phyloP scores from a whole-genome alignment of 2,797 vertebrate genomes.

The Rhynchonycteris naso region DNA sequence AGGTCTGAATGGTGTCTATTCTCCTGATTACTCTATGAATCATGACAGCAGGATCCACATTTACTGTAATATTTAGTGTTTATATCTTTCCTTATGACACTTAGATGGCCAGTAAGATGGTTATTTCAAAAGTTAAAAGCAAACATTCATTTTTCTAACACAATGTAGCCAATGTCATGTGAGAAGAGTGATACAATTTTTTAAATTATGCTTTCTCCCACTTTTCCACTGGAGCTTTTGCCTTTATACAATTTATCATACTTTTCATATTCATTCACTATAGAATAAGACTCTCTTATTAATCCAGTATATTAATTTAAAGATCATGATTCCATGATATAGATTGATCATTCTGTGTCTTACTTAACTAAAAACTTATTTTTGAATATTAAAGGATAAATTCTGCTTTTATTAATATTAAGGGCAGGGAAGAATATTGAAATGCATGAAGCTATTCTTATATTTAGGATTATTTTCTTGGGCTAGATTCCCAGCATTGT shows the following conservation, averaged over 20 bases:
- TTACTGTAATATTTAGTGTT: neutral
- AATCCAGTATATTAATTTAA: neutral
- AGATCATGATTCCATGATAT: neutral
- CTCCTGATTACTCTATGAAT: neutral
- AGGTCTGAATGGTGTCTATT: neutral
- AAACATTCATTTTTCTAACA: neutral
- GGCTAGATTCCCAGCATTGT: neutral
- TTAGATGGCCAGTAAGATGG: neutral
- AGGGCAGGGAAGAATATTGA: neutral
- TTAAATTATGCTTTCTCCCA: neutral
- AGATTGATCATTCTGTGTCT: neutral
- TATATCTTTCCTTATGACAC: neutral
- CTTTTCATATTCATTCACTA: neutral
- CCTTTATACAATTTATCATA: neutral
- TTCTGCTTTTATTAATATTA: neutral
- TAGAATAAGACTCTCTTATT: neutral
- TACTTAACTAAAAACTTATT: neutral
- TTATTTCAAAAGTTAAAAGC: neutral
- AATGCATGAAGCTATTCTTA: neutral
- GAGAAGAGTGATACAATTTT: neutral
- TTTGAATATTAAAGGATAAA: neutral
- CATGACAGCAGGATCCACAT: neutral
- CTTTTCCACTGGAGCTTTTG: neutral
- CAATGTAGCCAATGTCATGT: neutral
- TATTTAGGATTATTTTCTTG: neutral